These are phyloP conservation scores for Chloroclysta siterata DNA, from an alignment of 2,888 invertebrate genomes.

Conservation along the genomic window DNA sequence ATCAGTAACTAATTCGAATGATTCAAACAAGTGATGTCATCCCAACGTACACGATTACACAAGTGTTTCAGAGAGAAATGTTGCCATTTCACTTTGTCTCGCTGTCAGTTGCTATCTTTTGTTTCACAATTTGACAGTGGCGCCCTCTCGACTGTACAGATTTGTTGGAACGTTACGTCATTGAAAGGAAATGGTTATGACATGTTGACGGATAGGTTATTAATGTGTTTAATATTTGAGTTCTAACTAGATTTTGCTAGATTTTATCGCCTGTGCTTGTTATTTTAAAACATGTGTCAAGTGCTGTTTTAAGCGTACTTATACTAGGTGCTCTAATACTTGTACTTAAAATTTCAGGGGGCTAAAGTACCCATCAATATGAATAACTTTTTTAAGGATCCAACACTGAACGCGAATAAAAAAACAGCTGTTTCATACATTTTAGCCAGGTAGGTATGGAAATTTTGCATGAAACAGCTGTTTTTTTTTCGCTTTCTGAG, in stretches of 20 bases:
- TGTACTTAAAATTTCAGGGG: no score
- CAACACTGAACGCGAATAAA: no score
- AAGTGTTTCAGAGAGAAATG: background rate
- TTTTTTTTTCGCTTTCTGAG: no score
- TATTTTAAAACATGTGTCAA: background rate
- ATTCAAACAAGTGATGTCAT: constrained; percentile 25
- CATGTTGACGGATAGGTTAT: constrained; percentile 45
- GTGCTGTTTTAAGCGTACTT: no score
- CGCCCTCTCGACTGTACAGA: background rate
- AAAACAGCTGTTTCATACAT: no score
- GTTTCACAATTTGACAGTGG: background rate
- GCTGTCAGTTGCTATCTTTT: background rate
- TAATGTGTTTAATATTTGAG: constrained; percentile 37
- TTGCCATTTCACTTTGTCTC: background rate
- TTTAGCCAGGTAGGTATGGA: no score
- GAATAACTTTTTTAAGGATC: no score
- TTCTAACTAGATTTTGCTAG: constrained; percentile 6
- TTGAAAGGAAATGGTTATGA: constrained; percentile 57
- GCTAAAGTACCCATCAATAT: no score
- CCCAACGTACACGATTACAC: background rate
- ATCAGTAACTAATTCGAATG: constrained; percentile 23
- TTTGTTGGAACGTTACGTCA: constrained; percentile 16
- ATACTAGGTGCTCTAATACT: no score
- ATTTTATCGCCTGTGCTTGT: constrained; percentile 1
- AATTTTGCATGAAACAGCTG: no score